phyloP scores from a whole-genome alignment of 2,888 invertebrate species.

The Synergus itoensis region DNA sequence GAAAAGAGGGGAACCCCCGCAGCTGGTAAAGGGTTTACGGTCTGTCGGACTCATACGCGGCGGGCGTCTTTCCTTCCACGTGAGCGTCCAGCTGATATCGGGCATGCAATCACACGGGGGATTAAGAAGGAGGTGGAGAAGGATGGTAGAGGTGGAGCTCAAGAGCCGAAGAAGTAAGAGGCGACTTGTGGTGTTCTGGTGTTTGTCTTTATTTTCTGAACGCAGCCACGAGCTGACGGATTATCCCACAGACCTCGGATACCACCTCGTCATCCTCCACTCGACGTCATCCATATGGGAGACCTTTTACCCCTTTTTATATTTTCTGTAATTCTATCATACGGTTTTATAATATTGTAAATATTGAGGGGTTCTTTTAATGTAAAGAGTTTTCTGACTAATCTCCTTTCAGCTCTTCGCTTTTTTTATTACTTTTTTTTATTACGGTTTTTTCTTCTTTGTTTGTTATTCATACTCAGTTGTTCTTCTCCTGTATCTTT shows the following conservation, averaged over 20 bases:
- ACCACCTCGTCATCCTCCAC: constrained; percentile 54
- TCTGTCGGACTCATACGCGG: constrained; percentile 70
- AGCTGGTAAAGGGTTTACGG: constrained; percentile 75
- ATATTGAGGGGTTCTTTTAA: constrained; percentile 18
- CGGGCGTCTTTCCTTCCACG: constrained; percentile 73
- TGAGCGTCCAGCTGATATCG: constrained; percentile 74
- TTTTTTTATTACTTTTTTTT: not conserved
- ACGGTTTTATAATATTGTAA: constrained; percentile 12
- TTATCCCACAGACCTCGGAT: constrained; percentile 62
- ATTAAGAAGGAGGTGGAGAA: constrained; percentile 71
- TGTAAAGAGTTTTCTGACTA: not conserved
- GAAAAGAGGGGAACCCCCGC: constrained; percentile 68
- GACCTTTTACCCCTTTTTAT: not conserved
- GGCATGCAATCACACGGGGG: constrained; percentile 75
- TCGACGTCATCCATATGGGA: constrained; percentile 39
- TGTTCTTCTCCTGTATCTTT: no score
- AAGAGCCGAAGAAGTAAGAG: constrained; percentile 29
- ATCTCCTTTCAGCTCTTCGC: not conserved
- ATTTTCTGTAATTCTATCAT: constrained; percentile 12
- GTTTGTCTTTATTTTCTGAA: constrained; percentile 63
- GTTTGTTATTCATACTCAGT: no score
- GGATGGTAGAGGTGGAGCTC: constrained; percentile 45
- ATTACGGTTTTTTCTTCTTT: not conserved
- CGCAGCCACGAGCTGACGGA: constrained; percentile 65
- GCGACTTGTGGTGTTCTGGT: constrained; percentile 50